Percentiles rank a stretch among this genome's conserved stretches.
Conservation (phyloP, 2,888 invertebrate genomes). For the Stegana nigrithorax region DNA sequence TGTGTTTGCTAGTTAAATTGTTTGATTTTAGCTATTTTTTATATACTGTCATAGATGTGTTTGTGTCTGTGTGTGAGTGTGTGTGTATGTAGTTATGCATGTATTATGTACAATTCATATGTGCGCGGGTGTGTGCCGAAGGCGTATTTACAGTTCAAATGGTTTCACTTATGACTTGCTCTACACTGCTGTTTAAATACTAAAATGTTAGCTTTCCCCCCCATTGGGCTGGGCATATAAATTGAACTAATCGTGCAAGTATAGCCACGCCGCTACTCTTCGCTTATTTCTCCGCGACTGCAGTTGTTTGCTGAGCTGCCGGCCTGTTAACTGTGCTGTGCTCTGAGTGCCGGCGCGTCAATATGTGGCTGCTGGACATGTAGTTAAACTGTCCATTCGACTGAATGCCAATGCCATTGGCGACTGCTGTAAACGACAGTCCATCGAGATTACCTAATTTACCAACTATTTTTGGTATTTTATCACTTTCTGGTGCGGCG, state of each 20-base stretch:
- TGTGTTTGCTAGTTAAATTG: conserved; percentile 28
- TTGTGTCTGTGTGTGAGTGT: conserved; percentile 30
- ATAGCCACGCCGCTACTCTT: no score
- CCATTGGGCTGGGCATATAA: no score
- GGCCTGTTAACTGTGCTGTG: conserved; percentile 41
- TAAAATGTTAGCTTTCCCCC: no score
- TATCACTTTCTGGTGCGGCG: conserved; percentile 63
- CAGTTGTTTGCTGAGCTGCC: conserved; percentile 39
- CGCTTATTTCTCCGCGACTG: conserved; percentile 35
- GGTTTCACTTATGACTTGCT: no score
- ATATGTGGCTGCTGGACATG: conserved; percentile 40
- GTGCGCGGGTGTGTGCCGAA: conserved; percentile 25
- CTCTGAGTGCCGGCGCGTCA: conserved; percentile 62
- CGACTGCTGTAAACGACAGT: conserved; percentile 37
- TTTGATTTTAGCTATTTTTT: conserved; percentile 16
- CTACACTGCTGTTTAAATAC: no score
- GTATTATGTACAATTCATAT: conserved; percentile 43
- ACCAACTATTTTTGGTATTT: conserved; percentile 69
- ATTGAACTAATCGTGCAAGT: no score
- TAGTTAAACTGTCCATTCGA: conserved; percentile 36
- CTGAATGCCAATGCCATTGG: conserved; percentile 45
- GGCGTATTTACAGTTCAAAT: no score
- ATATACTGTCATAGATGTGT: conserved; percentile 47
- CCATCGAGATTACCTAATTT: conserved; percentile 65
- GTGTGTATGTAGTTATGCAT: conserved; percentile 29